Base-by-base conservation (phyloP, 2,888 invertebrate species). In the Brenthis ino region DNA sequence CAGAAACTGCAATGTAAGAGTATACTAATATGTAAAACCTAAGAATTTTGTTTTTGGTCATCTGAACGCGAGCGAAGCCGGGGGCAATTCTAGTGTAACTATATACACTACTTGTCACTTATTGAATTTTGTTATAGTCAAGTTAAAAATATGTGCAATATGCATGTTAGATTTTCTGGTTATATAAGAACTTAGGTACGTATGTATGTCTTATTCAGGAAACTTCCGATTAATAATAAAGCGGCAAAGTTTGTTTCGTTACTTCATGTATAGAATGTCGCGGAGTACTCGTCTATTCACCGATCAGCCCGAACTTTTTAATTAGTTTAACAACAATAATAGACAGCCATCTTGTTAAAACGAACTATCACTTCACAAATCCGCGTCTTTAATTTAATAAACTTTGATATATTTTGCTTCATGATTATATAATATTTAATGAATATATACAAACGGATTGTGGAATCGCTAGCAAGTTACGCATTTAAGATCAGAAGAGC, bases 251-350 rank as follows among this genome's bases (percentile, higher is more conserved):
- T 68, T 56, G 57, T 54, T 72, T 72, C 71, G 71, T 70, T 67
- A 68, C 70, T 72, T 70, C 67, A 58, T 72, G 78, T 81, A 82
- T 79, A 77, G 77, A 81, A 74, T 77, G 77, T 76, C 73, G 72
- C 75, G 78, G 77, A 78, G 76, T 78, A 78, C 77, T 76, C 76
- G 77, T 77, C 77, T 78, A 76, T 79, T 81, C 79, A 79, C 76
- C 80, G 83, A 84, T 83, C 81, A 80, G 81, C 82, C 79, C 79
- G 68, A 89, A 90, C 85, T 89, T 90, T 89, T 87, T 88, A 91
- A 90, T 90, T 88, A 88, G 87, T 89, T 89, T 81, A 83, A 82
- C 82, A 84, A 85, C 85, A 86, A 86, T 83, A 86, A 86, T 86
- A 83, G 85, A 84, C 81, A 77, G 82, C 80, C 80, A 82, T 79